Base-by-base conservation (phyloP, 1,140 invertebrate species). In the Zaprionus inermis region DNA sequence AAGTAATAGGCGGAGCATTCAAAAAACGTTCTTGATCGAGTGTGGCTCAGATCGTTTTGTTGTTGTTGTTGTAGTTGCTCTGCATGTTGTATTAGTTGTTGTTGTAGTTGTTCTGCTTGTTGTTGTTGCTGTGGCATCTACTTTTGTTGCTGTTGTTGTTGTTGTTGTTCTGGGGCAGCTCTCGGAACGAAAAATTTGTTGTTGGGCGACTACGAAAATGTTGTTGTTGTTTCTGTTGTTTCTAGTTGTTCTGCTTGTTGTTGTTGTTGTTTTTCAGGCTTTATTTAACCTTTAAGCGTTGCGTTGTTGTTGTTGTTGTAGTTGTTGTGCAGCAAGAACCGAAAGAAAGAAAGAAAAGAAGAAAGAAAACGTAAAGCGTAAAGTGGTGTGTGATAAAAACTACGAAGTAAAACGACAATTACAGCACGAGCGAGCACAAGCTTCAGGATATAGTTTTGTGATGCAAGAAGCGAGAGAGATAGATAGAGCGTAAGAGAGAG, bases 281-380 rank as follows among this genome's bases (percentile, higher is more conserved):
- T 24, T 69, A 28, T 74, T 74, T 71, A 75, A 71, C 67, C 68
- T 72, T 72, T 66, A 28, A 63, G 24, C 66, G 58, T 28, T 28
- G 11, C 49, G 49, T 63, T 16, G 60, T 63, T 51, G 59, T 57
- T 57, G 68, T 54, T 64, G 60, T 44, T 54, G 46, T 59, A 16
- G 66, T 59, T 52, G 66, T 69, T 38, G 72, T 74, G 72, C 72
- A 70, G 72, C 72, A 74, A 74, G 41, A 74, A 74, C 66, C 66
- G 66, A 82, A 88, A 78, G 74, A 83, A 76, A 74, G 77, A 79
- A 86, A 68, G 81, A 85, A 78, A 72, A 70, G 78, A 88, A 83
- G 67, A 72, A 83, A 83, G 81, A 74, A 81, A 83, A 83, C 76
- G 24, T 28, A 79, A 81, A 78, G 77, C 78, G 77, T 76, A 57